These are phyloP conservation scores for Tinea semifulvella DNA, from an alignment of 2,888 invertebrate species.

Conservation along the genomic window DNA sequence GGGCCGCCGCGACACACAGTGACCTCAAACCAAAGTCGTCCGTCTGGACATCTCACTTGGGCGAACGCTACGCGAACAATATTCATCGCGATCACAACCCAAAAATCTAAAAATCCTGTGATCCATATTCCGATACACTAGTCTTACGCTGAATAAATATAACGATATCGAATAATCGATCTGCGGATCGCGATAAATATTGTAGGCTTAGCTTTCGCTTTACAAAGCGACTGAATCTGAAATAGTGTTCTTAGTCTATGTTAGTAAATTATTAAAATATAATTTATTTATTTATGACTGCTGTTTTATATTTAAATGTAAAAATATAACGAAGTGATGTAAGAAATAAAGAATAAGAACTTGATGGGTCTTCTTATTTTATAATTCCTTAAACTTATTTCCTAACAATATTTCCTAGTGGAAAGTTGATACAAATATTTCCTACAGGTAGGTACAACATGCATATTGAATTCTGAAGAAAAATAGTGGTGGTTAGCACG, in stretches of 20 bases:
- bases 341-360: slow-evolving; percentile 41
- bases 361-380: slow-evolving; percentile 7
- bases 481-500: neutral
- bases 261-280: slow-evolving; percentile 63
- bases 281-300: slow-evolving; percentile 64
- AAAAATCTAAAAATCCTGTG: too few relatives aligned
- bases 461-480: neutral
- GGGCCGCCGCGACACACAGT: slow-evolving; percentile 32
- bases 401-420: neutral
- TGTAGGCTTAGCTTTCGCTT: neutral
- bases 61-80: too few relatives aligned
- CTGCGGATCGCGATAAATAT: too few relatives aligned
- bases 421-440: slow-evolving; percentile 1
- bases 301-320: slow-evolving; percentile 50
- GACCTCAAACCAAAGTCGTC: slow-evolving; percentile 60
- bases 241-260: slow-evolving; percentile 32
- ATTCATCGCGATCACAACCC: too few relatives aligned
- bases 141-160: too few relatives aligned
- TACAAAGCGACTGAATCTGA: slow-evolving; percentile 12
- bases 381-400: neutral
- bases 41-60: slow-evolving; percentile 40
- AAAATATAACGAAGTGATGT: slow-evolving; percentile 48
- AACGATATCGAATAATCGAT: too few relatives aligned
- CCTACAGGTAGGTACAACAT: neutral
- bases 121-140: too few relatives aligned